Percentiles rank a stretch among this genome's conserved stretches.
Evolutionary conservation across 2,888 invertebrate genomes (phyloP).

Genomic region (Bombylius major): DNA sequence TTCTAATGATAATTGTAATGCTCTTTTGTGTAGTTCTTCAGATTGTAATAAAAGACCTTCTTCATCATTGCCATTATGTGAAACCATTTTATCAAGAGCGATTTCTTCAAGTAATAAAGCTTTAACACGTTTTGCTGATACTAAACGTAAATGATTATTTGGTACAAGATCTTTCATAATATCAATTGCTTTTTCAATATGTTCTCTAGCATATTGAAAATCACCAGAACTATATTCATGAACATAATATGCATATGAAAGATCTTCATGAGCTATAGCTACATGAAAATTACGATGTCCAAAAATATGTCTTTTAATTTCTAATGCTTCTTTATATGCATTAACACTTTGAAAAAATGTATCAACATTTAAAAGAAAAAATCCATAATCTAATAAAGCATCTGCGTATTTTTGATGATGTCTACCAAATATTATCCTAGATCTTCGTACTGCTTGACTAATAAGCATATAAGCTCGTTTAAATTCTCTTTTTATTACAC

Average conservation of each 20-base stretch:
- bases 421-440: constrained; percentile 41
- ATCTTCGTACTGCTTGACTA: constrained; percentile 58
- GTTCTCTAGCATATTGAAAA: constrained; percentile 68
- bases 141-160: constrained; percentile 68
- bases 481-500: constrained; percentile 80
- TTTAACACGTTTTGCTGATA: constrained; percentile 82
- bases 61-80: constrained; percentile 39
- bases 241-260: constrained; percentile 87
- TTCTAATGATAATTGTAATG: constrained; percentile 62
- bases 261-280: constrained; percentile 80
- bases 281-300: constrained; percentile 76
- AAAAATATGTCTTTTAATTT: constrained; percentile 62
- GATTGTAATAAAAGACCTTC: constrained; percentile 59
- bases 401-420: constrained; percentile 75
- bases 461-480: constrained; percentile 69
- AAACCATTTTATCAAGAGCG: constrained; percentile 61
- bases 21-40: constrained; percentile 71
- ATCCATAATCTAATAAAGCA: constrained; percentile 78
- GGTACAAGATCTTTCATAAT: constrained; percentile 73
- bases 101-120: constrained; percentile 89
- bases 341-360: constrained; percentile 71
- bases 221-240: constrained; percentile 82
- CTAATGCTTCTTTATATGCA: constrained; percentile 67
- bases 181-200: constrained; percentile 69
- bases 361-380: constrained; percentile 81